Percentiles rank a stretch among this genome's conserved stretches.
phyloP scores from a whole-genome alignment of 2,797 vertebrate species.

The Eleutherodactylus coqui region DNA sequence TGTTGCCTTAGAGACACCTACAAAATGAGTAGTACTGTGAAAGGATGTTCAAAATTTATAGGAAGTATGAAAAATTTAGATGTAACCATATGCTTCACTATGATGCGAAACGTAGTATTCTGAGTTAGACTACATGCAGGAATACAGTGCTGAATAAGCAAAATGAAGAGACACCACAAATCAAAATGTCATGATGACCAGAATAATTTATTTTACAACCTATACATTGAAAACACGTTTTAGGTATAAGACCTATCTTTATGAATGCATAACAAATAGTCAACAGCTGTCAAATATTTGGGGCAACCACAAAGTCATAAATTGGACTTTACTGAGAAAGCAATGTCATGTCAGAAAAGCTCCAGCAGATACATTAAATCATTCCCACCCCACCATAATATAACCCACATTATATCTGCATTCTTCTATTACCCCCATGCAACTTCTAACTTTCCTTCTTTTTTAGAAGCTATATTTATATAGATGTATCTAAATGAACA shows the following conservation, averaged over 20 bases:
- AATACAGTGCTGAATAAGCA: background rate
- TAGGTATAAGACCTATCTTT: background rate
- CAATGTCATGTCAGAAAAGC: too few relatives aligned
- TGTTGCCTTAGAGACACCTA: background rate
- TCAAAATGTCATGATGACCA: background rate
- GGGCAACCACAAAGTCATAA: background rate
- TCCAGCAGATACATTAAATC: too few relatives aligned
- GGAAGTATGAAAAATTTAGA: background rate
- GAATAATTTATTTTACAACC: conserved; percentile 1
- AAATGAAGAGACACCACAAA: background rate
- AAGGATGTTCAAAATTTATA: background rate
- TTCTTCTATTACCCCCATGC: too few relatives aligned
- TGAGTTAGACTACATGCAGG: background rate
- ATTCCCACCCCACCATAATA: too few relatives aligned
- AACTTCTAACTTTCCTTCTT: too few relatives aligned
- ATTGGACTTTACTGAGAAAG: background rate
- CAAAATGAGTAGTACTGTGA: background rate
- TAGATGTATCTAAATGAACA: too few relatives aligned
- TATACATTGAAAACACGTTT: background rate
- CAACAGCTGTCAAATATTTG: background rate
- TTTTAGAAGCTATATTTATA: too few relatives aligned
- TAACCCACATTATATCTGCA: too few relatives aligned
- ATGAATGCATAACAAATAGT: background rate
- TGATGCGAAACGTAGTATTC: background rate
- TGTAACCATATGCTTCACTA: background rate